phyloP scores from a whole-genome alignment of 2,797 vertebrate species.

The Melanotaenia boesemani region DNA sequence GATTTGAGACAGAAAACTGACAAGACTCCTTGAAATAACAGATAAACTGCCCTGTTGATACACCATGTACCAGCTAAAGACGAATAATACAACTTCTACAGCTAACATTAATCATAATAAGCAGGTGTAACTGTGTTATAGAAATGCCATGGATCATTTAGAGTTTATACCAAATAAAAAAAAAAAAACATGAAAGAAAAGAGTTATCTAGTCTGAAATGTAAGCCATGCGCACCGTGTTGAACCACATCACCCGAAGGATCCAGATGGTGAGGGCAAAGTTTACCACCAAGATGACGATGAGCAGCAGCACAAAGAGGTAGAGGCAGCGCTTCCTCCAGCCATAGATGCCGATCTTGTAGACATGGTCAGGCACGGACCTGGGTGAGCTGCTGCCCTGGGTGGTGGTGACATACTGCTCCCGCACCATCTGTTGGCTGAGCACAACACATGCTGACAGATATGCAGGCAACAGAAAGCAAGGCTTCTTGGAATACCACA shows the following conservation, averaged over 20 bases:
- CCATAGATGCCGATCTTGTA: constrained; percentile 97
- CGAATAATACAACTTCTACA: neutral
- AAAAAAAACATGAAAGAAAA: neutral
- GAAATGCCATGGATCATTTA: neutral
- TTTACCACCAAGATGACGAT: constrained; percentile 92
- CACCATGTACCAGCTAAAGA: constrained; percentile 28
- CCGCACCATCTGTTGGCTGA: constrained; percentile 89
- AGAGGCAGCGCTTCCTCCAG: constrained; percentile 97
- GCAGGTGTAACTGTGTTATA: neutral
- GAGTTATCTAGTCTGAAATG: neutral
- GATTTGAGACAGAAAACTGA: constrained; percentile 46
- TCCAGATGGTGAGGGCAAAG: constrained; percentile 95
- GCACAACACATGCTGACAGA: constrained; percentile 11
- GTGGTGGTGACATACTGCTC: constrained; percentile 91
- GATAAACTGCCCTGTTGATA: constrained; percentile 29
- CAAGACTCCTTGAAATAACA: constrained; percentile 39
- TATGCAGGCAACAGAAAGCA: constrained; percentile 2
- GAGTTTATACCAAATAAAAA: neutral
- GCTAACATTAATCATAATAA: constrained; percentile 7
- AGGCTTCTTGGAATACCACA: constrained; percentile 6
- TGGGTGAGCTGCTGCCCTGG: constrained; percentile 82
- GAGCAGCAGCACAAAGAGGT: constrained; percentile 93
- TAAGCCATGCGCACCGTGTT: constrained; percentile 85
- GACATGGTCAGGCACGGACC: constrained; percentile 77
- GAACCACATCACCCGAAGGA: constrained; percentile 97